phyloP scores from a whole-genome alignment of 2,888 invertebrate species.

The Osmoderma eremita region DNA sequence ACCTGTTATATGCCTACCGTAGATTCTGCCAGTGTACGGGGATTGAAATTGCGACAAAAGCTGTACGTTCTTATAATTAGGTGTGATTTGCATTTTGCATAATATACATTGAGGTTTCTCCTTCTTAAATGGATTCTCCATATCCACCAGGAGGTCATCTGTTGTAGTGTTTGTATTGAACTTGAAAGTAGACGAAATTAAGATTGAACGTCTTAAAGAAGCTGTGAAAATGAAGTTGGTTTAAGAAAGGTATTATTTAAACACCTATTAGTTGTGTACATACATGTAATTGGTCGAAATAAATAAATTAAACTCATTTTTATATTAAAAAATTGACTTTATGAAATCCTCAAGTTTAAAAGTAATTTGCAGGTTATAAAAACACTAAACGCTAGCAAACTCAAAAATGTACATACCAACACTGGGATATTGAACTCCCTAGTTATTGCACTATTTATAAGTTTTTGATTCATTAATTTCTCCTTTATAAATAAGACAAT shows the following conservation, averaged over 20 bases:
- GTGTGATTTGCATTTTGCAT: conserved; percentile 82
- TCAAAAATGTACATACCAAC: too few species aligned
- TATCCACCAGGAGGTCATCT: conserved; percentile 68
- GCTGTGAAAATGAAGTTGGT: conserved; percentile 13
- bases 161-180: conserved; percentile 18
- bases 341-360: too few species aligned
- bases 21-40: conserved; percentile 91
- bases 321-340: neutral
- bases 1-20: conserved; percentile 93
- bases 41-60: conserved; percentile 96
- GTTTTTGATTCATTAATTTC: too few species aligned
- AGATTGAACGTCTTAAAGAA: conserved; percentile 5
- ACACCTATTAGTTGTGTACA: neutral
- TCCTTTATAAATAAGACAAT: too few species aligned
- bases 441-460: too few species aligned
- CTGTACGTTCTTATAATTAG: conserved; percentile 91
- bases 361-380: too few species aligned
- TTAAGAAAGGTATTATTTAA: neutral
- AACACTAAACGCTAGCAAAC: too few species aligned
- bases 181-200: neutral
- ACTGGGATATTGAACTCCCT: too few species aligned
- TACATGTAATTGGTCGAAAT: conserved; percentile 25
- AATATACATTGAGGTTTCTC: conserved; percentile 80
- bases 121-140: conserved; percentile 84
- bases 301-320: conserved; percentile 19